Evolutionary conservation across 1,140 invertebrate species (phyloP), one percentile per base, ranked within the genome.

Genomic region (Melanaphis sacchari): DNA sequence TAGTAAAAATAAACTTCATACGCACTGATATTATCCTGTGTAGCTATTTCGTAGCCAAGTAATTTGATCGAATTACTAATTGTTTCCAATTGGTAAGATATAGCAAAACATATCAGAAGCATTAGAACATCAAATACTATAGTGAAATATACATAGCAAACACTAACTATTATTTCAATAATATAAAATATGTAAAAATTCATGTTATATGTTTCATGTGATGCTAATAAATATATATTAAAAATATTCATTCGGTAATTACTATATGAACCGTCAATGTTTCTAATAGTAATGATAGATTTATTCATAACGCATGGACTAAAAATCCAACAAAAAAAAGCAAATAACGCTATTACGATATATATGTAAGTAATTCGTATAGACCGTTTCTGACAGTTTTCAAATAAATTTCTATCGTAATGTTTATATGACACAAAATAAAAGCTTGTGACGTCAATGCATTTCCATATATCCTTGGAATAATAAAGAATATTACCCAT

Each of bases 31-130:
- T n/a, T 43, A 85, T 85, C 26, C 31, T 2, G 6, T 24, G 31
- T n/a, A 36, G 6, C 22, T 87, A 36, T n/a, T 22, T 82, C 36
- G 31, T 87, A 31, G 1, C 41, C 85, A 21, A 87, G n/a, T 36
- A 43, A 87, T 87, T 49, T 4, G 11, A 87, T 49, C 36, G 41
- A 21, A 22, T 49, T 43, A 46, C 41, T 46, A 22, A 87, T 87
- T 22, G 43, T 87, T 87, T 87, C 85, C 31, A 87, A 18, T 87
- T 87, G 85, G 38, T 43, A 87, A 46, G n/a, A 87, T n/a, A 87
- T n/a, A 8, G 85, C 38, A 18, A 87, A 46, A 87, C 85, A 87
- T 43, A 46, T 15, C 5, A 87, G 22, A 46, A 87, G 22, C 85
- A 87, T 87, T 2, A 87, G 8, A 7, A 46, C 31, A 87, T 87